Conservation (phyloP, 2,797 vertebrate species). For the Cottoperca gobio region DNA sequence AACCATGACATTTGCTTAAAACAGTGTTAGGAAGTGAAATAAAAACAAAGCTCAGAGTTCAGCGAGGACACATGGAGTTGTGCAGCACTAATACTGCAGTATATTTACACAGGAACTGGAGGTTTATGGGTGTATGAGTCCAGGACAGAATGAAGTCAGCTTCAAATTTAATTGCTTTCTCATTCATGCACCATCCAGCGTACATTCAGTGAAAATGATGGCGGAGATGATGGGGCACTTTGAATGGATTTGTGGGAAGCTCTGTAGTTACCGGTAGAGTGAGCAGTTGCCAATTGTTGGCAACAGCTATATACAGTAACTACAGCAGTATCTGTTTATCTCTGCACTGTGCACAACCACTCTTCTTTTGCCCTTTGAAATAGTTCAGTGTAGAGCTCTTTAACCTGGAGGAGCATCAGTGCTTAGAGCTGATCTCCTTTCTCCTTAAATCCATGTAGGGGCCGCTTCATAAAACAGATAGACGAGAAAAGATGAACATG, state of each 20-base stretch:
- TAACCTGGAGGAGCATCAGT: not conserved
- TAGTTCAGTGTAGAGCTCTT: slow-evolving; percentile 6
- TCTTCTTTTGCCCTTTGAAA: slow-evolving; percentile 1
- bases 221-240: not conserved
- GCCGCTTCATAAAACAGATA: not conserved
- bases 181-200: not conserved
- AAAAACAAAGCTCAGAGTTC: slow-evolving; percentile 46
- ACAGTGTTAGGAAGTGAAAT: slow-evolving; percentile 34
- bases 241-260: not conserved
- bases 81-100: slow-evolving; percentile 1
- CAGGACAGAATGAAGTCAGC: not conserved
- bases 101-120: slow-evolving; percentile 24
- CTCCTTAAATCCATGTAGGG: slow-evolving; percentile 12
- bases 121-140: not conserved
- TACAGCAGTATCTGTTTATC: not conserved
- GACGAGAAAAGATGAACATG: not conserved
- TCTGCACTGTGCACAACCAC: not conserved
- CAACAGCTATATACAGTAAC: not conserved
- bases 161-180: not conserved
- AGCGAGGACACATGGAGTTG: slow-evolving; percentile 15
- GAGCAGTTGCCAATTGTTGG: not conserved
- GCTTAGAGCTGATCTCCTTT: slow-evolving; percentile 14
- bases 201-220: not conserved
- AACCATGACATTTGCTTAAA: slow-evolving; percentile 35
- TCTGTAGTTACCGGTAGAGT: not conserved